Base-by-base conservation (phyloP, 2,797 vertebrate genomes). In the Tadarida brasiliensis region DNA sequence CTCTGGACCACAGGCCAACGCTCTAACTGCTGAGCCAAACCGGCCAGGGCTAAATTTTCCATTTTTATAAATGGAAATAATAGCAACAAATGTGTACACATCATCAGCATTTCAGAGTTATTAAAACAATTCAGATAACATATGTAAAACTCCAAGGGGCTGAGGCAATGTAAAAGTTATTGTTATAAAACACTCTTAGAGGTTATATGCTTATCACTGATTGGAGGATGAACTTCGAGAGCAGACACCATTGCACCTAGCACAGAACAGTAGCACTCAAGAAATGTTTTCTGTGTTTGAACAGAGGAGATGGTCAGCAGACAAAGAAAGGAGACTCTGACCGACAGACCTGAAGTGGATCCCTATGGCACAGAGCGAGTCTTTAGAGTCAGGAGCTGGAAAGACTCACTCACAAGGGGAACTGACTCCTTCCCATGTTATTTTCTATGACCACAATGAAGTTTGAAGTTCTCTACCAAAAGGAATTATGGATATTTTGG, bases 11-110 rank as follows among this genome's bases (percentile, higher is more conserved):
- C n/a, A n/a, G n/a, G n/a, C n/a, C n/a, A n/a, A n/a, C n/a, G n/a
- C n/a, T n/a, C n/a, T n/a, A n/a, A n/a, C n/a, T n/a, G n/a, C n/a
- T n/a, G n/a, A n/a, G n/a, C n/a, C n/a, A n/a, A n/a, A n/a, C n/a
- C n/a, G n/a, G n/a, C n/a, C n/a, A n/a, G n/a, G n/a, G n/a, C n/a
- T n/a, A n/a, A n/a, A n/a, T n/a, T n/a, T n/a, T n/a, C n/a, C 78
- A 24, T 11, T 89, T 90, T 85, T 92, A 49, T 61, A 90, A 81
- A 71, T 35, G 26, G 4, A 95, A 92, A 51, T 91, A 56, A 67
- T 22, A 91, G 35, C 51, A 74, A 87, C 17, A 89, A 61, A 86
- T 28, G 0, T 15, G 51, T 30, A 56, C 3, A 57, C 5, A 65
- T 68, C 22, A 56, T 28, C 51, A 70, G 20, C 26, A 56, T 15